Conservation (phyloP, 2,888 invertebrate genomes). For the Lithophane leautieri region DNA sequence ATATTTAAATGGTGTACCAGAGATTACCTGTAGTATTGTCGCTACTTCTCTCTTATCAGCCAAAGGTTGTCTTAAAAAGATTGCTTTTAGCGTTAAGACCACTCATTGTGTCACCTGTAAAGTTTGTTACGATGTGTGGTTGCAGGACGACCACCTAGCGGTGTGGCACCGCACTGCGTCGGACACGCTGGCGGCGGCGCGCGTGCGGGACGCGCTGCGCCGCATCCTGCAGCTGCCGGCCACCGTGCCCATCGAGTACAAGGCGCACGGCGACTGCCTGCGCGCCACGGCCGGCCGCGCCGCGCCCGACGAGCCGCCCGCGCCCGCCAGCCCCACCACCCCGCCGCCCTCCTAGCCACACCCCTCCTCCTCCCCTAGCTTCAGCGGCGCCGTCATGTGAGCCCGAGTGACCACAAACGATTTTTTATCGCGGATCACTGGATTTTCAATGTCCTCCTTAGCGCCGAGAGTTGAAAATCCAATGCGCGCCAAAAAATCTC, state of each 20-base stretch:
- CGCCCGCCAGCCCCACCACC: constrained; percentile 45
- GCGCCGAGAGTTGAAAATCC: neutral
- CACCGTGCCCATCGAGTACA: constrained; percentile 98
- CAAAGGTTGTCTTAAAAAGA: neutral
- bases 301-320: constrained; percentile 56
- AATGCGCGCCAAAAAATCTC: neutral
- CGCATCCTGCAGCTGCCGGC: constrained; percentile 98
- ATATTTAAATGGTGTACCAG: too few relatives aligned
- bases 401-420: neutral
- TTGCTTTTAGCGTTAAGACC: neutral
- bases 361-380: neutral
- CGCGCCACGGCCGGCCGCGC: constrained; percentile 76
- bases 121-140: neutral
- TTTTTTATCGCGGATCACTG: neutral
- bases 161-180: constrained; percentile 99
- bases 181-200: constrained; percentile 96
- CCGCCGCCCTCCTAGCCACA: constrained; percentile 43
- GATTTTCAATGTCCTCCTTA: neutral
- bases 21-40: neutral
- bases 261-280: constrained; percentile 88
- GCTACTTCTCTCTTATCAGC: neutral
- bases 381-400: constrained; percentile 36
- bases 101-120: neutral
- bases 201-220: constrained; percentile 98
- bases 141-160: constrained; percentile 97